Conservation (phyloP, 2,888 invertebrate species). For the Cerastis leucographa region DNA sequence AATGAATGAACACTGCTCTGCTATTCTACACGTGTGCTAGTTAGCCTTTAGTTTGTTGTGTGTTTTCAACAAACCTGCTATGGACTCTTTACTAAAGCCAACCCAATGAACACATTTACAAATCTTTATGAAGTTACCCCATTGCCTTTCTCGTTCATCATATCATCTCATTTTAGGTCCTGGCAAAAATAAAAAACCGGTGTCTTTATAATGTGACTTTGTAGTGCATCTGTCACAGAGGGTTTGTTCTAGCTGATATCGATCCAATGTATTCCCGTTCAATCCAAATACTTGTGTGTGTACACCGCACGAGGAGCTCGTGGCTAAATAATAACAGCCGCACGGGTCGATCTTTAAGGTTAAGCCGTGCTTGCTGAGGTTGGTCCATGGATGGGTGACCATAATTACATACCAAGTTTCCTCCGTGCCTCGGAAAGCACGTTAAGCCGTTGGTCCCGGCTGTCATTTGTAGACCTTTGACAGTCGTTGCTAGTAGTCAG, state of each 20-base stretch:
- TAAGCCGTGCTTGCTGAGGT: no score
- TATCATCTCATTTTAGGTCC: neutral
- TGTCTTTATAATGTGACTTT: neutral
- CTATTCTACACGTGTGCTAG: neutral
- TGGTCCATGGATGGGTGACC: no score
- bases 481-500: no score
- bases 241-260: neutral
- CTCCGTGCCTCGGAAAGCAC: no score
- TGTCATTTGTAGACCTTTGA: no score
- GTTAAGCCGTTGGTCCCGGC: no score
- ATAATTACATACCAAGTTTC: no score
- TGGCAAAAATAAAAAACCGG: neutral
- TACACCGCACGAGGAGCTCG: no score
- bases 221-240: neutral
- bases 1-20: neutral
- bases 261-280: neutral
- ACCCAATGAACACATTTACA: neutral
- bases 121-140: neutral
- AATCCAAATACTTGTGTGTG: no score
- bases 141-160: neutral
- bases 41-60: slow-evolving; percentile 13
- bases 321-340: no score
- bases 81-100: neutral
- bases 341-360: no score
- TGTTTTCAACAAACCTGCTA: neutral